phyloP scores from a whole-genome alignment of 2,113 vertebrate species.

The Tupaia chinensis region DNA sequence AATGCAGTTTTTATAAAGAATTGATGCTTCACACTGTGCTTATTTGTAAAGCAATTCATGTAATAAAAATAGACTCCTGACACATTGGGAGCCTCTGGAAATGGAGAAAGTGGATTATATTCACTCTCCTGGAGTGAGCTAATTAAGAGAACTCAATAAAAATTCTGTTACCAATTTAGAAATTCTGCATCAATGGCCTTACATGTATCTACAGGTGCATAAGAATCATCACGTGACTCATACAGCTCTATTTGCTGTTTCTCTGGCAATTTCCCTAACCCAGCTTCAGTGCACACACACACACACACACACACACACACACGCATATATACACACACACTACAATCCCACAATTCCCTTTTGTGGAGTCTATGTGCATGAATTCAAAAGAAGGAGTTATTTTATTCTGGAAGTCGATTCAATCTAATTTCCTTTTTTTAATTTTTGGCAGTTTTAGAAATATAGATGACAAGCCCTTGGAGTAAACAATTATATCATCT shows the following conservation, averaged over 20 bases:
- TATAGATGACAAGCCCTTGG: background rate
- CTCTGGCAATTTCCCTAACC: background rate
- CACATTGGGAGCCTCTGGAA: constrained; percentile 36
- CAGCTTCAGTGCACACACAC: background rate
- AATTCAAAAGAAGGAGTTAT: background rate
- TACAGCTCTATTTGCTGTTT: background rate
- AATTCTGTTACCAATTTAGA: constrained; percentile 36
- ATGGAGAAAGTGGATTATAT: constrained; percentile 46
- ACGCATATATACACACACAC: too few species aligned
- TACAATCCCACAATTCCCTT: background rate
- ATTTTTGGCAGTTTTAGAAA: constrained; percentile 29
- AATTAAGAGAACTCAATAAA: constrained; percentile 71
- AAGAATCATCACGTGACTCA: background rate
- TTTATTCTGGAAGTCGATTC: background rate
- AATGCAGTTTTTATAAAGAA: constrained; percentile 36
- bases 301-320: too few species aligned
- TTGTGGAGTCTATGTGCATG: background rate
- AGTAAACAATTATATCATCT: background rate
- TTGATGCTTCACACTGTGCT: constrained; percentile 43
- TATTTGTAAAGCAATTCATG: constrained; percentile 36
- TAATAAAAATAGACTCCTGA: constrained; percentile 56
- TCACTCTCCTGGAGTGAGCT: constrained; percentile 13
- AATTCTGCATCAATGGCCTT: background rate
- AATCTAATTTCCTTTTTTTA: background rate
- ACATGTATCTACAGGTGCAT: background rate